Conservation (phyloP, 1,140 invertebrate genomes). For the Solenopsis invicta region DNA sequence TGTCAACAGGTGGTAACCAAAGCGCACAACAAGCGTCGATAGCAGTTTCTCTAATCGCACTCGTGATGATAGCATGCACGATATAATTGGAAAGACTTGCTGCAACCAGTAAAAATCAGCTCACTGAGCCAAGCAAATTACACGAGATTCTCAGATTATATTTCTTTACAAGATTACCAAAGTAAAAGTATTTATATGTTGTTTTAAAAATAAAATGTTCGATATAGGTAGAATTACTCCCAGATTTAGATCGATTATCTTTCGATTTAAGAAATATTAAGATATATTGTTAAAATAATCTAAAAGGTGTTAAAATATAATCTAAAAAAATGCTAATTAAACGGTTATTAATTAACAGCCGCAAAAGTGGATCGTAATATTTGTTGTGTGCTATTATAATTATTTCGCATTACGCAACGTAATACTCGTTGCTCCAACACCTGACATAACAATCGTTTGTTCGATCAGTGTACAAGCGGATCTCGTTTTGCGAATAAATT, state of each 20-base stretch:
- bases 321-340: conserved; percentile 4
- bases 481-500: conserved; percentile 33
- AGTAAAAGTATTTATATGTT: neutral
- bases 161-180: conserved; percentile 1
- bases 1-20: conserved; percentile 62
- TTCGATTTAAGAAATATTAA: neutral
- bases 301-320: neutral
- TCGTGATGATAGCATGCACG: conserved; percentile 3
- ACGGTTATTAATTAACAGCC: neutral
- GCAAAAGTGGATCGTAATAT: neutral
- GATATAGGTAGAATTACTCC: neutral
- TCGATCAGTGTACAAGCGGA: neutral
- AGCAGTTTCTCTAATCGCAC: neutral
- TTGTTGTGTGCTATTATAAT: neutral
- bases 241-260: conserved; percentile 20
- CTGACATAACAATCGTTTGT: neutral
- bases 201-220: neutral
- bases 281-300: neutral
- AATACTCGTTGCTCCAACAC: conserved; percentile 23
- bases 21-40: conserved; percentile 10
- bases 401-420: neutral
- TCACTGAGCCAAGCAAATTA: neutral
- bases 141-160: neutral
- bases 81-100: conserved; percentile 18
- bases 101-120: neutral